Base-by-base conservation (phyloP, 2,888 invertebrate species). In the Dromius quadrimaculatus region DNA sequence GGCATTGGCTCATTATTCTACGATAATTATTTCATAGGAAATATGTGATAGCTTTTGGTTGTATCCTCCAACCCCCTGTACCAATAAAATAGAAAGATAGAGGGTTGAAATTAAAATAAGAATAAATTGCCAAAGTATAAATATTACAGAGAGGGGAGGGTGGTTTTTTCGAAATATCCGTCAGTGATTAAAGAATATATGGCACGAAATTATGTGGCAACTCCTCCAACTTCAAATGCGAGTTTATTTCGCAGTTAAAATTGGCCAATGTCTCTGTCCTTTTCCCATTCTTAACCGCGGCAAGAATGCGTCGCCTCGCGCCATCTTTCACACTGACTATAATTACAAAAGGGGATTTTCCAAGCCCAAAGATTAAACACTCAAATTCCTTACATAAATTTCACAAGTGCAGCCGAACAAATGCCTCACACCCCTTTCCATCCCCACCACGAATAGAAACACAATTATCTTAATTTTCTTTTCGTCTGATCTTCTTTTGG, bases 401-500 rank as follows among this genome's bases (percentile, higher is more conserved):
- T 76, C 70, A 13, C 70, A 34, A 62, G 62, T 68, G 74, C 74
- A 76, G 77, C 78, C 78, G 79, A 79, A 80, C 81, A 81, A 80
- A 81, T 80, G 79, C 77, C 78, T 15, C 41, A 17, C 20, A 38
- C 28, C 19, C 23, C 63, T 17, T n/a, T 9, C 54, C 22, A 15
- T 28, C 45, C 36, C 20, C 13, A 6, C 62, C 38, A 8, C 79
- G 76, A 80, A 81, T 80, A 79, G 78, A 80, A 81, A 79, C 78
- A 79, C 79, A 80, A 81, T 81, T 81, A 81, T 80, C 80, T 80
- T 79, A 79, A 81, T 81, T 81, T 80, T 79, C 79, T 79, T 80
- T 80, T 79, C 75, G 75, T 71, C 76, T 74, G 72, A 74, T 71
- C 73, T 71, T 74, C 74, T 76, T 77, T 74, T 61, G 36, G 76